phyloP scores from a whole-genome alignment of 1,140 invertebrate genomes.

The Lordiphosa collinella region DNA sequence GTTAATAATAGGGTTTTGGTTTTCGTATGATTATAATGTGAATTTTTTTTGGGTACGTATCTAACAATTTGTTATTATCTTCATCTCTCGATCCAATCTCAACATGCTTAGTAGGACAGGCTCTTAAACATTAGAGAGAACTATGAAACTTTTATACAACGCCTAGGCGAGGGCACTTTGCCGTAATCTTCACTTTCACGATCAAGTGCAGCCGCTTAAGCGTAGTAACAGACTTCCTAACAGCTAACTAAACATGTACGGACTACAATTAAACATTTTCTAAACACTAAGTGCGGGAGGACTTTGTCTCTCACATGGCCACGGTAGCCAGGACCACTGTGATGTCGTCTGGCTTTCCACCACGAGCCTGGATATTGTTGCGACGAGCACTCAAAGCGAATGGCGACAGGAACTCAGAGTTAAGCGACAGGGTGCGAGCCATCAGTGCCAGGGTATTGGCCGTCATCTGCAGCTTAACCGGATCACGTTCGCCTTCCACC shows the following conservation, averaged over 20 bases:
- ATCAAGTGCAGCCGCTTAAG: too few species aligned
- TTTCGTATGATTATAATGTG: constrained; percentile 36
- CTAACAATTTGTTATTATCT: constrained; percentile 49
- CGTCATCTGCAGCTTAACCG: constrained; percentile 89
- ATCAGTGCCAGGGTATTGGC: constrained; percentile 97
- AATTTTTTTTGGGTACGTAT: constrained; percentile 17
- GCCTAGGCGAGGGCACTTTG: too few species aligned
- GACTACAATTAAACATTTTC: constrained; percentile 61
- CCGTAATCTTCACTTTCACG: too few species aligned
- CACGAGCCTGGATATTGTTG: constrained; percentile 95
- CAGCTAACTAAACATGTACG: constrained; percentile 64
- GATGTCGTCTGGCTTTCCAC: constrained; percentile 98
- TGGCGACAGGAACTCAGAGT: constrained; percentile 96
- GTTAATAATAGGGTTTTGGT: constrained; percentile 14
- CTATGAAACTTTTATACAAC: constrained; percentile 25
- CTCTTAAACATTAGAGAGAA: constrained; percentile 65
- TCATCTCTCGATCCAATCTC: constrained; percentile 41
- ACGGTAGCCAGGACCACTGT: constrained; percentile 96
- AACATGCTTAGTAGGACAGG: constrained; percentile 40
- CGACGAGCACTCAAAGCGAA: constrained; percentile 95
- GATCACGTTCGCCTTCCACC: constrained; percentile 85
- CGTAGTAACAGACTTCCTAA: constrained; percentile 45
- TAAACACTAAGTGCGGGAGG: constrained; percentile 43
- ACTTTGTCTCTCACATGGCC: constrained; percentile 83
- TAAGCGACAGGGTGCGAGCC: constrained; percentile 95